These are phyloP conservation scores for Cirrhinus mrigala DNA, from an alignment of 2,797 vertebrate genomes.

Conservation along the genomic window DNA sequence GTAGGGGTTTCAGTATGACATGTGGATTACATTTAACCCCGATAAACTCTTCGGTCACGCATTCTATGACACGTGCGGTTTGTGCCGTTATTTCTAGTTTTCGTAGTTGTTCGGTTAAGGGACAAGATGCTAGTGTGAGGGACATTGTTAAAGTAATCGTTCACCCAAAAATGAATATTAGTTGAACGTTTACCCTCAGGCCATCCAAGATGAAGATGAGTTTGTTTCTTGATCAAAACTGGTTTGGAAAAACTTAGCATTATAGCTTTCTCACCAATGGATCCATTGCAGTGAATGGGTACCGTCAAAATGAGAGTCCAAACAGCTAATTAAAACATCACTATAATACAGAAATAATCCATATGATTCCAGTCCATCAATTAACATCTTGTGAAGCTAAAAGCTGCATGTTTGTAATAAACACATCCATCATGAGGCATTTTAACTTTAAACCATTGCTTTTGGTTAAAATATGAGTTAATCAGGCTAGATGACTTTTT, in stretches of 20 bases:
- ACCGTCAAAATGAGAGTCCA: not conserved
- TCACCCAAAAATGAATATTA: not conserved
- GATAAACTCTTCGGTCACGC: not conserved
- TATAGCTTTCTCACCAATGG: not conserved
- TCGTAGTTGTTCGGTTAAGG: not conserved
- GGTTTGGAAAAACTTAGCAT: not conserved
- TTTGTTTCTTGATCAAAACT: not conserved
- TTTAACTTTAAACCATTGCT: not conserved
- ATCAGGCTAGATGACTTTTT: not conserved
- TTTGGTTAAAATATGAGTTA: not conserved
- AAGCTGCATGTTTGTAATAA: not conserved
- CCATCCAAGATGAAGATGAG: not conserved
- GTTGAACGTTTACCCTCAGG: not conserved
- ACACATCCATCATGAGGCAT: not conserved
- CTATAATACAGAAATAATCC: not conserved
- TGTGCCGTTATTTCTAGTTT: not conserved
- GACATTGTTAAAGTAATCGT: not conserved
- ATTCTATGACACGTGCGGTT: not conserved
- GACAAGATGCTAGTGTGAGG: not conserved
- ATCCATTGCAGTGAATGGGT: not conserved
- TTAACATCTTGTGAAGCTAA: not conserved
- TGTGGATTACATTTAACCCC: slow-evolving; percentile 18
- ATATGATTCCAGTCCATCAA: not conserved
- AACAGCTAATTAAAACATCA: not conserved
- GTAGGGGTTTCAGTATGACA: slow-evolving; percentile 19